Conservation (phyloP, 2,888 invertebrate genomes). For the Idaea dimidiata region DNA sequence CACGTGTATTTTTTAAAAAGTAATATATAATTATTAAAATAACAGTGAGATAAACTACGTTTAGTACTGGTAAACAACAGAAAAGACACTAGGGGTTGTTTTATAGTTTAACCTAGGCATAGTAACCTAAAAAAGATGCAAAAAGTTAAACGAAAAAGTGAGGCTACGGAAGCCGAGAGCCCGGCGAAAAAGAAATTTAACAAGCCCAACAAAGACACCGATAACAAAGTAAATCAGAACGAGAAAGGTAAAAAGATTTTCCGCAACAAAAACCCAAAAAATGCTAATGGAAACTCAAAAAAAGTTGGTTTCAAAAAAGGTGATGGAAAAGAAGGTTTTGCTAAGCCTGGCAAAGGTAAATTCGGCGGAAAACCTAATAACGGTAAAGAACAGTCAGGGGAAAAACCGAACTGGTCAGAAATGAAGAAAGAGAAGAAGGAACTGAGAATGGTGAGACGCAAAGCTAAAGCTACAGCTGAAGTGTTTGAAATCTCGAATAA, state of each 20-base stretch:
- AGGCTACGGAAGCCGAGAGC: constrained; percentile 35
- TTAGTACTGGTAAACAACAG: constrained; percentile 17
- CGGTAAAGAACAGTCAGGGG: constrained; percentile 45
- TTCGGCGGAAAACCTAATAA: constrained; percentile 12
- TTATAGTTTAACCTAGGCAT: too few species aligned
- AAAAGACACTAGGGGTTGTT: constrained; percentile 12
- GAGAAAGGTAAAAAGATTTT: constrained; percentile 18
- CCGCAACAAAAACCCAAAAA: constrained; percentile 8
- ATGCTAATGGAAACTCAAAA: constrained; percentile 21
- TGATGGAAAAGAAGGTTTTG: constrained; percentile 22
- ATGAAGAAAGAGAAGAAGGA: constrained; percentile 89
- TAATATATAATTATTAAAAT: not conserved
- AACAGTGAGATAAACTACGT: constrained; percentile 6
- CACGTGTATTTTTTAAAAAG: not conserved
- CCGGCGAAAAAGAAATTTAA: constrained; percentile 60
- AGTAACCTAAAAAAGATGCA: constrained; percentile 56
- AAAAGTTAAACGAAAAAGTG: constrained; percentile 63
- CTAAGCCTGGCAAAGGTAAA: constrained; percentile 21
- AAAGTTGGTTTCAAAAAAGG: constrained; percentile 22
- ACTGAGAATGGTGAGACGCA: constrained; percentile 83
- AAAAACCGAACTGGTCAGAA: constrained; percentile 85
- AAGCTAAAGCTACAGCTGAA: constrained; percentile 76
- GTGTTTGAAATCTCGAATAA: constrained; percentile 72
- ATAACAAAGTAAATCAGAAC: constrained; percentile 12
- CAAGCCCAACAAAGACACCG: constrained; percentile 27